Base-by-base conservation (phyloP, 1,140 invertebrate species). In the Wiebesia pumilae region DNA sequence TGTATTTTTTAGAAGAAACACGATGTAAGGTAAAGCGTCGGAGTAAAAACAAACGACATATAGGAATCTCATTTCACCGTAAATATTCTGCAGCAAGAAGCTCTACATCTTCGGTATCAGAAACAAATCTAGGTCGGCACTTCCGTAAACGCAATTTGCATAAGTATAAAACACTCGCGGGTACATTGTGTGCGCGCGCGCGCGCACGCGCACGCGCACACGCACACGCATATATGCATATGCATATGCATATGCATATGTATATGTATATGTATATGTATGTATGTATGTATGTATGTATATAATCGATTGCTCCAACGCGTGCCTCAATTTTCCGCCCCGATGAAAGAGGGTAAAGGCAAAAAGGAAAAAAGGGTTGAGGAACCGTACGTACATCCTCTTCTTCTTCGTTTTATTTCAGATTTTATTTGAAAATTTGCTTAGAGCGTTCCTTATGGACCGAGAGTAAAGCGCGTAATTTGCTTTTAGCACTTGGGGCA, bases 281-380 rank as follows among this genome's bases (percentile, higher is more conserved):
- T n/a, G n/a, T n/a, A n/a, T n/a, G n/a, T n/a, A n/a, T n/a, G n/a
- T 4, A 30, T 10, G 14, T 77, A 47, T 51, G 47, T 73, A 73
- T 73, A 33, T 77, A 84, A 84, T 84, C 75, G 73, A 84, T 84
- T 84, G 40, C 43, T 51, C 35, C 69, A 33, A 10, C 33, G 47
- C n/a, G 3, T 2, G 10, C 73, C 47, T 65, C 47, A 83, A 73
- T 83, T 82, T 71, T 81, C 38, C 27, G 75, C n/a, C 40, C 47
- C 7, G 24, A 43, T 69, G 14, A 35, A 71, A 47, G 65, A 30
- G 30, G 83, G 21, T 16, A 16, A 40, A 85, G n/a, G n/a, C n/a
- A n/a, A n/a, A n/a, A n/a, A n/a, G n/a, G n/a, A n/a, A n/a, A n/a
- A n/a, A n/a, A n/a, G n/a, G n/a, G 38, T 85, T 67, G 54, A 84